These are phyloP conservation scores for Drosophila rufa DNA, from an alignment of 1,140 invertebrate species.

Conservation along the genomic window DNA sequence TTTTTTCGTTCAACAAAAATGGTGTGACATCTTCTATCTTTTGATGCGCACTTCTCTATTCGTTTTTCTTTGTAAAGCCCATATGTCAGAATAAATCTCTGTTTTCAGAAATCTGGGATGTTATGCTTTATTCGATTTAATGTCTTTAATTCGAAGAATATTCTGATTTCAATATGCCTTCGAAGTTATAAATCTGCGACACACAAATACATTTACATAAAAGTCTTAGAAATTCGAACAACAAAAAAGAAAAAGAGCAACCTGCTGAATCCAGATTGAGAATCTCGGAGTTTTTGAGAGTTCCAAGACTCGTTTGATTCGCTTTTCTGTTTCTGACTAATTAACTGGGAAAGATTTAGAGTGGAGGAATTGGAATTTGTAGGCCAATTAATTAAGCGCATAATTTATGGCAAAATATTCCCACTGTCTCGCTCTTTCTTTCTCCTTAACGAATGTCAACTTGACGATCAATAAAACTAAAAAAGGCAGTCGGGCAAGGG, in stretches of 20 bases:
- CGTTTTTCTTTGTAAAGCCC: constrained; percentile 1
- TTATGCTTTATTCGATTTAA: constrained; percentile 15
- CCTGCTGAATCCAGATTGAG: constrained; percentile 49
- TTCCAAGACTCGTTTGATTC: constrained; percentile 20
- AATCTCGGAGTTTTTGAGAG: constrained; percentile 15
- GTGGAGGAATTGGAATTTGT: constrained; percentile 57
- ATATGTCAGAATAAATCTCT: constrained; percentile 20
- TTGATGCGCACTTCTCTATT: constrained; percentile 12
- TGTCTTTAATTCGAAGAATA: constrained; percentile 51
- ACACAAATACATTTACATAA: constrained; percentile 59
- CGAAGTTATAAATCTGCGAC: constrained; percentile 36
- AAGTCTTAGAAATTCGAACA: constrained; percentile 42
- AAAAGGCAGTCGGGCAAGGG: constrained; percentile 9
- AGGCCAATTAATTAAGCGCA: constrained; percentile 80
- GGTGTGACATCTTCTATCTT: neutral
- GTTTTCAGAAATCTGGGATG: constrained; percentile 9
- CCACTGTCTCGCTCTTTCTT: constrained; percentile 2
- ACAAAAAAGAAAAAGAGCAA: constrained; percentile 26
- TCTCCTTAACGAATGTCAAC: constrained; percentile 43
- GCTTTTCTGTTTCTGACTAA: constrained; percentile 45
- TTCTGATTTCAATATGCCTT: constrained; percentile 62
- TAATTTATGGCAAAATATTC: constrained; percentile 75
- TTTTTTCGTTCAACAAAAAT: too few relatives aligned
- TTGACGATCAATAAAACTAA: constrained; percentile 58
- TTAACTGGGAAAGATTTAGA: constrained; percentile 63